phyloP scores from a whole-genome alignment of 2,888 invertebrate species.

The Drosophila diplacantha region DNA sequence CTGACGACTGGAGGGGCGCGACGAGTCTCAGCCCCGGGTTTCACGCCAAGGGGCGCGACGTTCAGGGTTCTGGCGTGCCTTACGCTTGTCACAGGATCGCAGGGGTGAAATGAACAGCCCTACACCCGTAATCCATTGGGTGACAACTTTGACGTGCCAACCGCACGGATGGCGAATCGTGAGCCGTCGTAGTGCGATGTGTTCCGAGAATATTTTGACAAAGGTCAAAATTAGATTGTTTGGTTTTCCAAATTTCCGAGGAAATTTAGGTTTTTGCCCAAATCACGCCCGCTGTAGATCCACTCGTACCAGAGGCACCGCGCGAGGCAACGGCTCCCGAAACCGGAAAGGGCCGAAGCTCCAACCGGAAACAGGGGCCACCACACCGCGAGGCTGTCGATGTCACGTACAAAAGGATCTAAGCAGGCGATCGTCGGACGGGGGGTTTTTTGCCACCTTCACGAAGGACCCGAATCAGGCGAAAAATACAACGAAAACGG shows the following conservation, averaged over 20 bases:
- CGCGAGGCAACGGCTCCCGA: slow-evolving; percentile 5
- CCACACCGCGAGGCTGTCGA: slow-evolving; percentile 8
- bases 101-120: slow-evolving; percentile 31
- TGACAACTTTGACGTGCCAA: slow-evolving; percentile 65
- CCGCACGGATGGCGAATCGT: slow-evolving; percentile 70
- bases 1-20: slow-evolving; percentile 45
- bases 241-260: slow-evolving; percentile 28
- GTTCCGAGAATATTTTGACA: slow-evolving; percentile 1
- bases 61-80: slow-evolving; percentile 54
- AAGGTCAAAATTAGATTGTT: slow-evolving; percentile 21
- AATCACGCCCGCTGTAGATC: slow-evolving; percentile 27
- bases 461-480: slow-evolving; percentile 46
- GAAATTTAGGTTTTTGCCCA: slow-evolving; percentile 39
- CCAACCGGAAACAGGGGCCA: slow-evolving; percentile 6
- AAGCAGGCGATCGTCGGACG: slow-evolving; percentile 24
- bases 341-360: slow-evolving; percentile 10
- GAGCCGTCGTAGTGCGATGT: slow-evolving; percentile 72
- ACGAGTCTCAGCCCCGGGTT: slow-evolving; percentile 41
- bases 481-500: slow-evolving; percentile 15
- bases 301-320: slow-evolving; percentile 41
- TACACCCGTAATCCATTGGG: slow-evolving; percentile 17
- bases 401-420: slow-evolving; percentile 44
- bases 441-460: slow-evolving; percentile 59
- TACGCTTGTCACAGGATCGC: slow-evolving; percentile 29
- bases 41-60: slow-evolving; percentile 3